A percentile compares a stretch with the other conserved stretches of the same genome.
Evolutionary conservation across 2,113 vertebrate genomes (phyloP).

Genomic region (Otis tarda): DNA sequence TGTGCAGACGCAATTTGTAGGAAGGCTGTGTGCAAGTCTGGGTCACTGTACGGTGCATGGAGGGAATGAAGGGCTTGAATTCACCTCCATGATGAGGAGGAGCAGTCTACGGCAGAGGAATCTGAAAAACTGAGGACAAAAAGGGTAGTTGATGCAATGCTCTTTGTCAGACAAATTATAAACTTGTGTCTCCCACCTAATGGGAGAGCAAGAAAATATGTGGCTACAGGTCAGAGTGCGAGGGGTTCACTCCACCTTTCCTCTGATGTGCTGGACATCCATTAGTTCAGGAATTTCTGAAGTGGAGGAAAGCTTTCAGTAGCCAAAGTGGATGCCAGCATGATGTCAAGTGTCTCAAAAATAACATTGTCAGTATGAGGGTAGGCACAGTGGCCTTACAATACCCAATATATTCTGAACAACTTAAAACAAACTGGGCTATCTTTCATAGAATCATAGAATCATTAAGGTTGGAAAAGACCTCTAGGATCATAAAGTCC

Average conservation of each 20-base stretch:
- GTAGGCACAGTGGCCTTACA: not conserved
- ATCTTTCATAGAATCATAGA: not conserved
- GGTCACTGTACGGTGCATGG: not conserved
- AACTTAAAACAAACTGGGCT: not conserved
- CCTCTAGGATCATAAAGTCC: no score
- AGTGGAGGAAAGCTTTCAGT: not conserved
- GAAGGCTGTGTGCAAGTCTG: not conserved
- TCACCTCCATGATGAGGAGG: not conserved
- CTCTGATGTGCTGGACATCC: accelerated
- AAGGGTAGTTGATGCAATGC: not conserved
- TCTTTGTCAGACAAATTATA: not conserved
- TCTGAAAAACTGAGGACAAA: not conserved
- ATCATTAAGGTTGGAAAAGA: no score
- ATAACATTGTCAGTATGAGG: not conserved
- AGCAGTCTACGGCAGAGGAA: not conserved
- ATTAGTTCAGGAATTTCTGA: not conserved
- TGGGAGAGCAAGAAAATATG: not conserved
- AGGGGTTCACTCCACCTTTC: not conserved
- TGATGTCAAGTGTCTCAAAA: not conserved
- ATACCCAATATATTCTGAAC: not conserved
- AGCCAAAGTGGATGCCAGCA: not conserved
- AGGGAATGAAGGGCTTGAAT: not conserved
- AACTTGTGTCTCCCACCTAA: not conserved
- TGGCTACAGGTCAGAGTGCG: not conserved
- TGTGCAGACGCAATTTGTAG: not conserved